Evolutionary conservation across 2,797 vertebrate genomes (phyloP).

Genomic region (Sebastes taczanowskii): DNA sequence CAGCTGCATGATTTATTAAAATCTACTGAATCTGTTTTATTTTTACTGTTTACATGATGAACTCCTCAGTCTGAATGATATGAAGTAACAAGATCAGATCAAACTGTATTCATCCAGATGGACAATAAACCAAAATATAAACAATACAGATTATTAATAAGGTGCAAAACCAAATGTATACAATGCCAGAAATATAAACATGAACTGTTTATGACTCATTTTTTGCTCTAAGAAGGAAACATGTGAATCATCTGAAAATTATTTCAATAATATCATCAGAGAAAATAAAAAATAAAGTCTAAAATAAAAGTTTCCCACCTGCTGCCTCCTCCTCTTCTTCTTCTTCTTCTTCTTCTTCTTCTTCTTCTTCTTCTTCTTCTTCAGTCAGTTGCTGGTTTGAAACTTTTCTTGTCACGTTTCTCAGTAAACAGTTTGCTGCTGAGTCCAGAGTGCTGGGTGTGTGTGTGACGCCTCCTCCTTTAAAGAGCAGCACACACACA

Average conservation of each 20-base stretch:
- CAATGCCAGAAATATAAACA: too few relatives aligned
- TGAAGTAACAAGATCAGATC: neutral
- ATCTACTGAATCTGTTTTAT: neutral
- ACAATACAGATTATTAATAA: neutral
- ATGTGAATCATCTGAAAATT: neutral
- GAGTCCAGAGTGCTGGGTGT: neutral
- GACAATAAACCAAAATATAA: neutral
- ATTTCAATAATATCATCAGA: neutral
- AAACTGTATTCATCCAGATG: neutral
- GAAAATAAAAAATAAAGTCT: neutral
- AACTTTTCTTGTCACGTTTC: neutral
- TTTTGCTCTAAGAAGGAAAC: neutral
- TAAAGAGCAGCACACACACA: neutral
- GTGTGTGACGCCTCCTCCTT: constrained; percentile 16
- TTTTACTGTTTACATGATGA: neutral
- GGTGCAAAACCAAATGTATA: too few relatives aligned
- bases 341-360: neutral
- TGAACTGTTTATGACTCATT: too few relatives aligned
- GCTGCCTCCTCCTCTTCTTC: neutral
- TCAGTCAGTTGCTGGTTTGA: neutral
- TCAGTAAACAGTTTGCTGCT: neutral
- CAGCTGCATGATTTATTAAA: neutral
- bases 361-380: neutral
- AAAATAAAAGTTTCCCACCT: neutral
- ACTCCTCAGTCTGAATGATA: neutral